Conservation (phyloP, 1,140 invertebrate species). For the Philaenus spumarius region DNA sequence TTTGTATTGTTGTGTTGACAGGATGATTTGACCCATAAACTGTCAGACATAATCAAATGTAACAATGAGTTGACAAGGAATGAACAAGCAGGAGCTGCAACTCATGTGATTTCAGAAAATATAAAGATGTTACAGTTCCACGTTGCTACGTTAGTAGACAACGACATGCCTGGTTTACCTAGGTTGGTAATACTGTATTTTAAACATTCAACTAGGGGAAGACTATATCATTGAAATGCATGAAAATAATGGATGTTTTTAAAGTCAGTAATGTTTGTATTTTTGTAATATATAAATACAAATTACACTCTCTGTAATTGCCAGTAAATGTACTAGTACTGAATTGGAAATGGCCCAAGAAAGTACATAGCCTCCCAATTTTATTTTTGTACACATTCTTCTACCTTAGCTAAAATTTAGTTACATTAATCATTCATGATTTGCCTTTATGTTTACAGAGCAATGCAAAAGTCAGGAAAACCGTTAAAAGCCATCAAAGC, state of each 20-base stretch:
- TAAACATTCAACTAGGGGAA: too few species aligned
- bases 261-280: too few species aligned
- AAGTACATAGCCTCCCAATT: too few species aligned
- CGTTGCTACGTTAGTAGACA: slow-evolving; percentile 95
- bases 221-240: too few species aligned
- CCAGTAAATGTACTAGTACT: too few species aligned
- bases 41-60: slow-evolving; percentile 97
- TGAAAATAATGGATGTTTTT: too few species aligned
- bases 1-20: slow-evolving; percentile 48
- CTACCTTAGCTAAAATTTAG: too few species aligned
- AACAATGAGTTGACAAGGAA: slow-evolving; percentile 96
- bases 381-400: too few species aligned
- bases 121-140: slow-evolving; percentile 99
- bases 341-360: too few species aligned
- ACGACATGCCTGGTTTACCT: slow-evolving; percentile 97
- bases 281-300: too few species aligned
- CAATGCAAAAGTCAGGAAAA: slow-evolving; percentile 98
- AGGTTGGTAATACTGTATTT: slow-evolving; percentile 49
- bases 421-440: too few species aligned
- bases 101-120: slow-evolving; percentile 94
- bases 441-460: slow-evolving; percentile 55
- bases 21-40: slow-evolving; percentile 98
- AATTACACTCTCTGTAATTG: too few species aligned
- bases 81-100: slow-evolving; percentile 92
- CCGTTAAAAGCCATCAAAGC: slow-evolving; percentile 97